Percentiles rank a stretch among this genome's conserved stretches.
phyloP scores from a whole-genome alignment of 2,888 invertebrate genomes.

The Brassicogethes aeneus region DNA sequence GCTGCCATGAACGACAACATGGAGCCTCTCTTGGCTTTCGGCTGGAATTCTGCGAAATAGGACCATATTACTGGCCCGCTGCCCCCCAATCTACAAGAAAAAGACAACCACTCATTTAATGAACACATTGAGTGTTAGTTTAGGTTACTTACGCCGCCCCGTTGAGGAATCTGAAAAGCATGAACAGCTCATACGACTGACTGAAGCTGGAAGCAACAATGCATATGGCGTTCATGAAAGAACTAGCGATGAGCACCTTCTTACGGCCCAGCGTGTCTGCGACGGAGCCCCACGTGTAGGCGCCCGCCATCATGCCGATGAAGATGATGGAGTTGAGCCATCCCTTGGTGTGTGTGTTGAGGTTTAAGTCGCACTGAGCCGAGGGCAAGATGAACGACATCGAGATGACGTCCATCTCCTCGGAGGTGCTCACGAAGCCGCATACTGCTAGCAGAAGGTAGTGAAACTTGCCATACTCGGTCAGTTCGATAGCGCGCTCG shows the following conservation, averaged over 20 bases:
- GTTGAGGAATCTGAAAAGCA: constrained; percentile 84
- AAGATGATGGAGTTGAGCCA: constrained; percentile 58
- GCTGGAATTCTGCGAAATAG: constrained; percentile 91
- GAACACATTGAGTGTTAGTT: no score
- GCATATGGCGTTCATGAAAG: constrained; percentile 82
- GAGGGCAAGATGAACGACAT: constrained; percentile 92
- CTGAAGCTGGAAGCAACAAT: constrained; percentile 87
- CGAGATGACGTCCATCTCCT: constrained; percentile 93
- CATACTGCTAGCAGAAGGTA: constrained; percentile 82
- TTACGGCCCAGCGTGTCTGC: constrained; percentile 84
- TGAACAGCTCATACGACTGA: constrained; percentile 80
- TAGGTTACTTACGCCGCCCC: constrained; percentile 78
- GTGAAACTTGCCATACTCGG: constrained; percentile 84
- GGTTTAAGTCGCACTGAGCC: constrained; percentile 83
- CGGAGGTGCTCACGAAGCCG: constrained; percentile 89
- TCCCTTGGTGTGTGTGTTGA: constrained; percentile 79
- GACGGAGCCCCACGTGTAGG: constrained; percentile 86
- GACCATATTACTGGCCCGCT: constrained; percentile 93
- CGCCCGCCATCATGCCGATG: constrained; percentile 85
- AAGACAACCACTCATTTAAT: not conserved
- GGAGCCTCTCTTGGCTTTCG: constrained; percentile 79
- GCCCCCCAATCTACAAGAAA: constrained; percentile 62
- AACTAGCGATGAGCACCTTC: constrained; percentile 80
- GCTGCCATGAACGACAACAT: constrained; percentile 93
- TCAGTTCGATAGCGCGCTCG: constrained; percentile 78